Evolutionary conservation across 2,797 vertebrate genomes (phyloP), one percentile per base, ranked within the genome.

Genomic region (Gymnocypris eckloni): DNA sequence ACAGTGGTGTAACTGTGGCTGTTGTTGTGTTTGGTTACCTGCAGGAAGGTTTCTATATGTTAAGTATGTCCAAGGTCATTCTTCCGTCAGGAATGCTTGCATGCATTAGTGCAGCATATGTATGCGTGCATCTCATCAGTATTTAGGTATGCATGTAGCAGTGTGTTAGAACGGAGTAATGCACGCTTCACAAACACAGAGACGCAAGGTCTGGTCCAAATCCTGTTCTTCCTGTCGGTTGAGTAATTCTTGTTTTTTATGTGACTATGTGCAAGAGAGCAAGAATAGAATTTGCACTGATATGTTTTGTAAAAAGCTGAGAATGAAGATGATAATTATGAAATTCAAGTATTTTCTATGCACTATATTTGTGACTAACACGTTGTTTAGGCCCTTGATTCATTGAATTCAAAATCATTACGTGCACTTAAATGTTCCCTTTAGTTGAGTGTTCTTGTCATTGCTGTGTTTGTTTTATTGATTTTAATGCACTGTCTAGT

Each of bases 181-280:
- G 84, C 50, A 71, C n/a, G 73, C 77, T 84, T 87, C 79, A 82
- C 84, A 81, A 59, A 81, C 12, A 86, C 59, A 25, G 83, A 90
- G 86, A 59, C 79, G 77, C 37, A 66, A 43, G 88, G 85, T 59
- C 87, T 69, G 82, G 90, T 90, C 79, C 89, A 83, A 87, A 95
- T 94, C 95, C 93, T 92, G 95, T 95, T 96, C 90, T 91, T 93
- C 95, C 93, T 89, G 95, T 95, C 90, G 88, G 94, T 95, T 95
- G 92, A 94, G 95, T 94, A 95, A 95, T 93, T 94, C 95, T 93
- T 92, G 94, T 95, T 95, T 94, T 91, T 90, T 90, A 83, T 88
- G 28, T 80, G 1, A 13, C 86, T 70, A 86, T 84, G 89, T 84
- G 61, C 50, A 13, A 75, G 89, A 89, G 81, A 43, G 76, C 33